A percentile compares a stretch with the other conserved stretches of the same genome.
Conservation (phyloP, 2,797 vertebrate species). For the Acipenser transmontanus region DNA sequence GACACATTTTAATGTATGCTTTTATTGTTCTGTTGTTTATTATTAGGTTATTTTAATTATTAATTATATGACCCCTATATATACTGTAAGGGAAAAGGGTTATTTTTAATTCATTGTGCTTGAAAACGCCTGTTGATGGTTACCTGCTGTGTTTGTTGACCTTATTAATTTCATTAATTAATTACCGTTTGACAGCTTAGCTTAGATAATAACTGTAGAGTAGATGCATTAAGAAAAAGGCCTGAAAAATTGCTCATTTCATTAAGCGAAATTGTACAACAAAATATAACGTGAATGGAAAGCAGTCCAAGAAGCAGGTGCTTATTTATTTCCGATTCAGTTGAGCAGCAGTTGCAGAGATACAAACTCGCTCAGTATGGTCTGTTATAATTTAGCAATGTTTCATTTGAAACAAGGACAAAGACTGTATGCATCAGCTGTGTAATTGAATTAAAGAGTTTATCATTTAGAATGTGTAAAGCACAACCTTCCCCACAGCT, state of each 20-base stretch:
- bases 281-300: background rate
- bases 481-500: background rate
- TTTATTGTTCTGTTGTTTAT: too few relatives aligned
- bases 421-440: background rate
- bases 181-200: slow-evolving; percentile 4
- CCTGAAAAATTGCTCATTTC: background rate
- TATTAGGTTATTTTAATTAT: slow-evolving; percentile 1
- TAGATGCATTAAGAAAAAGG: too few relatives aligned
- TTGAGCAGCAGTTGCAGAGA: background rate
- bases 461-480: background rate
- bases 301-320: background rate
- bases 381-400: slow-evolving; percentile 1
- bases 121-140: slow-evolving; percentile 3
- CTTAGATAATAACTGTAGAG: background rate
- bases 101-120: background rate
- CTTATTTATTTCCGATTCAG: background rate
- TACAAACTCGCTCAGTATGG: background rate
- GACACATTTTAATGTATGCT: too few relatives aligned
- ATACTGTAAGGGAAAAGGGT: slow-evolving; percentile 1
- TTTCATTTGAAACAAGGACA: slow-evolving; percentile 3
- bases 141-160: background rate
- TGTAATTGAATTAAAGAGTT: background rate
- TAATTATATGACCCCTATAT: slow-evolving; percentile 8
- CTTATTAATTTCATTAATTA: slow-evolving; percentile 11
- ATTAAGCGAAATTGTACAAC: background rate